These are phyloP conservation scores for Ceratina calcarata DNA, from an alignment of 1,140 invertebrate species.

Conservation along the genomic window DNA sequence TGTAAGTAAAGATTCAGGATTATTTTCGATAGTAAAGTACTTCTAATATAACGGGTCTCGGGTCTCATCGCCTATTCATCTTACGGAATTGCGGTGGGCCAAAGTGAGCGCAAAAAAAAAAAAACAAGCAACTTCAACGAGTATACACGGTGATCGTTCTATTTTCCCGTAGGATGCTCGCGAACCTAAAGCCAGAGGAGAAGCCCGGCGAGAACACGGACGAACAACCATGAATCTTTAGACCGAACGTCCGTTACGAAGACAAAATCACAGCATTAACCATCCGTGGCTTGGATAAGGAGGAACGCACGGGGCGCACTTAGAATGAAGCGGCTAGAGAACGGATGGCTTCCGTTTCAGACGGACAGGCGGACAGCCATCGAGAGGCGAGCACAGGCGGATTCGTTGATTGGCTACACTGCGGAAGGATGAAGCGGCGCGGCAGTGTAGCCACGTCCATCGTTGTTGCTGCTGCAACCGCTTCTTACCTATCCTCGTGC, in stretches of 20 bases:
- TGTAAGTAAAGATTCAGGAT: background rate
- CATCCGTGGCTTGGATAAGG: constrained; percentile 40
- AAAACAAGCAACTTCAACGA: background rate
- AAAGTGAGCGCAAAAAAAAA: background rate
- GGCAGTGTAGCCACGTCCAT: constrained; percentile 47
- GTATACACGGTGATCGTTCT: background rate
- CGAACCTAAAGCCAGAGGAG: background rate
- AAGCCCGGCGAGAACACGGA: background rate
- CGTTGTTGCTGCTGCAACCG: constrained; percentile 49
- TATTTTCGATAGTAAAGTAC: background rate
- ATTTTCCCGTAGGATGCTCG: background rate
- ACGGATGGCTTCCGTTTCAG: constrained; percentile 62
- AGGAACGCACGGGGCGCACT: constrained; percentile 2
- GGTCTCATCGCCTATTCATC: background rate
- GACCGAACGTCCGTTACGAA: constrained; percentile 26
- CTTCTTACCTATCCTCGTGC: constrained; percentile 31
- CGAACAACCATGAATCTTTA: constrained; percentile 43
- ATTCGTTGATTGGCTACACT: constrained; percentile 65
- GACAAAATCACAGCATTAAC: constrained; percentile 47
- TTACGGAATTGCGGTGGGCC: background rate
- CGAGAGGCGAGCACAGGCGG: constrained; percentile 52
- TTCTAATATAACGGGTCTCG: background rate
- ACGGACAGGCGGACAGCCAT: constrained; percentile 62
- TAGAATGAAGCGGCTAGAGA: constrained; percentile 54
- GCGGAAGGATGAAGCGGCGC: constrained; percentile 54